Percentiles rank a stretch among this genome's conserved stretches.
Conservation (phyloP, 2,113 vertebrate genomes). For the Meles meles region DNA sequence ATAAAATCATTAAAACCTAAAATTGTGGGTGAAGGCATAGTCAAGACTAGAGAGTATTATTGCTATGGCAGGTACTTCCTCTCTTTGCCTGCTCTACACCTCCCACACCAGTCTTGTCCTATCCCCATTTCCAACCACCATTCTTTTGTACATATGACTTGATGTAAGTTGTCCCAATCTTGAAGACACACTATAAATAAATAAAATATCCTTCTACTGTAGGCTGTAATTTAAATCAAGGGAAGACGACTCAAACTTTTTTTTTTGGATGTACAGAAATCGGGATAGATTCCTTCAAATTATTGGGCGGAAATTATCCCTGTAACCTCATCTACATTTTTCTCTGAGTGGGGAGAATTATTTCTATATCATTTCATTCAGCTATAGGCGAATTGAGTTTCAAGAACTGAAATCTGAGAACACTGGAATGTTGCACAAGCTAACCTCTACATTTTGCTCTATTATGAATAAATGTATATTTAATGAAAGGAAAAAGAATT, state of each 20-base stretch:
- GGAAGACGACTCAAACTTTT: neutral
- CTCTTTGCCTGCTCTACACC: fast-evolving
- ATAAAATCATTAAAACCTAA: neutral
- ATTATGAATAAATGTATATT: neutral
- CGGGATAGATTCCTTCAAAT: neutral
- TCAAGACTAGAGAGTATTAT: neutral
- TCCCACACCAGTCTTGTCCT: neutral
- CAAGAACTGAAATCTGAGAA: neutral
- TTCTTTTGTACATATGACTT: neutral
- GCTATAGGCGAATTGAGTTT: neutral
- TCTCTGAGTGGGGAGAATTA: slow-evolving; percentile 13
- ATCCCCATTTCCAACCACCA: neutral
- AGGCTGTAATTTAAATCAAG: neutral
- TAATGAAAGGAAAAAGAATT: neutral
- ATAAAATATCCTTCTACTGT: neutral
- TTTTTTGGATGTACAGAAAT: neutral
- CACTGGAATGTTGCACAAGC: neutral
- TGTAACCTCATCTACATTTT: slow-evolving; percentile 15
- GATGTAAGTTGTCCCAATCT: neutral
- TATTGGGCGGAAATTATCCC: neutral
- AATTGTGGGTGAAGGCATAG: neutral
- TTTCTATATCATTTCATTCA: neutral
- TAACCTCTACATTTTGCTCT: neutral
- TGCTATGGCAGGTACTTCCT: neutral
- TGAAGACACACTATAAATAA: neutral